phyloP scores from a whole-genome alignment of 1,140 invertebrate species.

The Nylanderia fulva region DNA sequence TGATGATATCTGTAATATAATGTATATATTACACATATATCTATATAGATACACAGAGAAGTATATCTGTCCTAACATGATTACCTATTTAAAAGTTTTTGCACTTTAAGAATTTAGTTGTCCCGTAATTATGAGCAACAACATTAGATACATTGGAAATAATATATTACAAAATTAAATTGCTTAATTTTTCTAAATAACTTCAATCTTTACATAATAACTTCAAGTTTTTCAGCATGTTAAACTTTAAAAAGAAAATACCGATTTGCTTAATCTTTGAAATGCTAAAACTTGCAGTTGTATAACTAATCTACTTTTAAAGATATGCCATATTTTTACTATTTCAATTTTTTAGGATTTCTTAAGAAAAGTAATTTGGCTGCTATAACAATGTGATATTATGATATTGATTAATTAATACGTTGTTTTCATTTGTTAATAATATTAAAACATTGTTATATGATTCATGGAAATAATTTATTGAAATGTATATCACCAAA shows the following conservation, averaged over 20 bases:
- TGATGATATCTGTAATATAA: constrained; percentile 87
- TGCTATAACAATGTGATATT: constrained; percentile 60
- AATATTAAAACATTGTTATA: constrained; percentile 38
- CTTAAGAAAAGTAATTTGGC: constrained; percentile 54
- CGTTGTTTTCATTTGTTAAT: constrained; percentile 61
- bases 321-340: constrained; percentile 57
- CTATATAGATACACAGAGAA: constrained; percentile 62
- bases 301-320: constrained; percentile 60
- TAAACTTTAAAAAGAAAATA: constrained; percentile 64
- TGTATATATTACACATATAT: constrained; percentile 83
- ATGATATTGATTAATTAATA: constrained; percentile 59
- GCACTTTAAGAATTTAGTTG: constrained; percentile 70
- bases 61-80: constrained; percentile 70
- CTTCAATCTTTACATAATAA: constrained; percentile 5
- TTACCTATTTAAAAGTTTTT: constrained; percentile 72
- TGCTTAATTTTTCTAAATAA: constrained; percentile 63
- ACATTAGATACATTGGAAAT: constrained; percentile 66
- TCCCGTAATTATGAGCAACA: constrained; percentile 65
- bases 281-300: constrained; percentile 48
- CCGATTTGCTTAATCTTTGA: constrained; percentile 38
- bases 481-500: constrained; percentile 10
- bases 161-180: constrained; percentile 62
- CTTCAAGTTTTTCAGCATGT: constrained; percentile 51
- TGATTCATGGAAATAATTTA: constrained; percentile 13
- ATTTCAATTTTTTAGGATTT: constrained; percentile 36